A percentile compares a stretch with the other conserved stretches of the same genome.
These are phyloP conservation scores for Thalassophryne amazonica DNA, from an alignment of 2,797 vertebrate genomes.

Conservation along the genomic window DNA sequence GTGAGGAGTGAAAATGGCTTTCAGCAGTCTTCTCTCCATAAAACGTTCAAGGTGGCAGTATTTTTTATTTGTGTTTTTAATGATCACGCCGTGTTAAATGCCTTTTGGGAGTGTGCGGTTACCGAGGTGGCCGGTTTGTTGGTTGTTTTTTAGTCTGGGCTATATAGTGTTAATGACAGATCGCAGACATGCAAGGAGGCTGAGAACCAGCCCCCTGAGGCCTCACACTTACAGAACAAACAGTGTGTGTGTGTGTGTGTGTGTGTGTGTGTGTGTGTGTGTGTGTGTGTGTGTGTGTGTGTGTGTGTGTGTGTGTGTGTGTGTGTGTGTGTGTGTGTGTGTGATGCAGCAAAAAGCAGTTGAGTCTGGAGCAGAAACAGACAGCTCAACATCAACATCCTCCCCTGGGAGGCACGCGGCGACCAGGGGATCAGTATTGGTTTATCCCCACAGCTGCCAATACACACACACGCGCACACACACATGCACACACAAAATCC, in stretches of 20 bases:
- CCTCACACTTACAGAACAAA: conserved; percentile 75
- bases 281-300: conserved; percentile 10
- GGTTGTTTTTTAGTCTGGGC: conserved; percentile 60
- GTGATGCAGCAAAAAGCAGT: conserved; percentile 69
- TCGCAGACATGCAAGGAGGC: conserved; percentile 69
- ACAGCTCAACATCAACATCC: conserved; percentile 76
- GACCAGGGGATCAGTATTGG: conserved; percentile 69
- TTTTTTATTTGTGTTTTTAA: too few species aligned
- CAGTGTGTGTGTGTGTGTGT: conserved; percentile 18
- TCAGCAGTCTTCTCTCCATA: conserved; percentile 47
- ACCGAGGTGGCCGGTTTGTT: conserved; percentile 50
- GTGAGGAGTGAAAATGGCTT: conserved; percentile 59
- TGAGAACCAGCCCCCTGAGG: conserved; percentile 66
- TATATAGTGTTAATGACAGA: conserved; percentile 75
- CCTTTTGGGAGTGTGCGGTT: conserved; percentile 49
- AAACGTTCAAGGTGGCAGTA: too few species aligned
- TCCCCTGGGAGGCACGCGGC: conserved; percentile 69
- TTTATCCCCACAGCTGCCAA: conserved; percentile 73
- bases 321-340: conserved; percentile 28
- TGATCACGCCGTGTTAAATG: conserved; percentile 26
- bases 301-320: conserved; percentile 1
- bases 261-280: conserved; percentile 8
- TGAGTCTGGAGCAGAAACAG: conserved; percentile 65
- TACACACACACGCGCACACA: conserved; percentile 36
- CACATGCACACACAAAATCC: conserved; percentile 15